Evolutionary conservation across 2,113 vertebrate species (phyloP), one percentile per base, ranked within the genome.

Genomic region (Crocuta crocuta): DNA sequence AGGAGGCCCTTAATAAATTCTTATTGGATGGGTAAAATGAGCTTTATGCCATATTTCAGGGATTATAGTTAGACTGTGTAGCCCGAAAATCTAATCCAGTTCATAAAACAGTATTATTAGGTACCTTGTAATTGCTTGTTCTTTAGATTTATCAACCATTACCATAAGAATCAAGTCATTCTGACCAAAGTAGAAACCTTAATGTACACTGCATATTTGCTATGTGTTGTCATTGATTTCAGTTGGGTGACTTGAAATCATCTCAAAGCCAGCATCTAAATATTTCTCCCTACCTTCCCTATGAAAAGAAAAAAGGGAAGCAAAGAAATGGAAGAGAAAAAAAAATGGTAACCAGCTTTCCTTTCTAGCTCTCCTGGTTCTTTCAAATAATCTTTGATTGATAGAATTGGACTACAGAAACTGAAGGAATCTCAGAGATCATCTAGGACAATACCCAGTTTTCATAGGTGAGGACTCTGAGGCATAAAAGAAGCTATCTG

Each of bases 361-460:
- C 48, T 23, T 79, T 12, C 15, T 63, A 53, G 71, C 39, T 63
- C 53, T 81, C 73, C 26, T 33, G 65, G 61, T 71, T 86, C 31
- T 55, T 26, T 86, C n/a, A 76, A 86, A 73, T 71, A 35, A 53
- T 12, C 83, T 88, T 45, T 53, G 79, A 79, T 28, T 96, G 24
- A 68, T 70, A 97, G 53, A 81, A 80, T 89, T n/a, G 84, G 55
- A 68, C 74, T 53, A 61, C 48, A 90, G 81, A 73, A 73, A 88
- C 11, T 13, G 28, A 66, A 35, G 31, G 76, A 73, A 16, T 83
- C 10, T 78, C 48, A 76, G 70, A 90, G 33, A 23, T 63, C 35
- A 88, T 16, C 26, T 58, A 80, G 45, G 16, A 87, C 12, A 39
- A 63, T 24, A 82, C 10, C 7, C 23, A 45, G 16, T 89, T 48